phyloP scores from a whole-genome alignment of 2,113 vertebrate species.

The Urocynchramus pylzowi region DNA sequence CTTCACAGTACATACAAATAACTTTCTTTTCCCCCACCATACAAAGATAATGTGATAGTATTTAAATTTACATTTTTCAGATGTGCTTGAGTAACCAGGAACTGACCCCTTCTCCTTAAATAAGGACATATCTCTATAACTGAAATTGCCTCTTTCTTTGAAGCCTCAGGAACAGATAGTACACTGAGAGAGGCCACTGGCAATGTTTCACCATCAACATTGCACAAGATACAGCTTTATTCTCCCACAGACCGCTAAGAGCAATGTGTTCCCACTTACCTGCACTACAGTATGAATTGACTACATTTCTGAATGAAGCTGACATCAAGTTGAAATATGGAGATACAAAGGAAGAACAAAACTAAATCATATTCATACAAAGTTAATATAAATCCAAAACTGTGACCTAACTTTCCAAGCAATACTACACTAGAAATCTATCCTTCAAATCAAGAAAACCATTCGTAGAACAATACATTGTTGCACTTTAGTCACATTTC shows the following conservation, averaged over 20 bases:
- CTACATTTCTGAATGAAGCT: neutral
- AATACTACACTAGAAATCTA: neutral
- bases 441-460: neutral
- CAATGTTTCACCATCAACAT: neutral
- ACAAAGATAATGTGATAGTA: neutral
- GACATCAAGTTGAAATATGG: neutral
- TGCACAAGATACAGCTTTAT: neutral
- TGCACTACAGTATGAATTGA: neutral
- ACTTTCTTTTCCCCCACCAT: neutral
- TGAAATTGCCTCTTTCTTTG: neutral
- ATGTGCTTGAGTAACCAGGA: neutral
- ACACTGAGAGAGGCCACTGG: neutral
- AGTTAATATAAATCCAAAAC: neutral
- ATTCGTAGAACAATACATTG: neutral
- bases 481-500: neutral
- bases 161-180: neutral
- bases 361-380: neutral
- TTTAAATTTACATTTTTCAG: neutral
- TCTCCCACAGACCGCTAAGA: neutral
- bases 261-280: neutral
- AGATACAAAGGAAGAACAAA: neutral
- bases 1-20: neutral
- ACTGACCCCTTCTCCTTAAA: neutral
- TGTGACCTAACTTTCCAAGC: neutral
- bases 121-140: neutral